These are phyloP conservation scores for Athripsodes cinereus DNA, from an alignment of 2,888 invertebrate species.

Conservation along the genomic window DNA sequence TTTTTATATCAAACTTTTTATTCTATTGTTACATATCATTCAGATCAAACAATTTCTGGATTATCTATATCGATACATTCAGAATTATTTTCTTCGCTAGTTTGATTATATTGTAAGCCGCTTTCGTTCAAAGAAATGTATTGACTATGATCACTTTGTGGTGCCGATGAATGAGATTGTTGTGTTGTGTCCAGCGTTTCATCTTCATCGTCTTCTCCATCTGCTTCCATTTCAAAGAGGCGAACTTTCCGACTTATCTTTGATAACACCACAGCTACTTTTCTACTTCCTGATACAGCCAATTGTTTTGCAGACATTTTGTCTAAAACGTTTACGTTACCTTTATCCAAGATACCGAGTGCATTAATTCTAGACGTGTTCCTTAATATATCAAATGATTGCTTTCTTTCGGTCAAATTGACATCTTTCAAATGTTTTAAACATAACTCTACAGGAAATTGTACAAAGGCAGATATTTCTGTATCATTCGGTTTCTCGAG, in stretches of 20 bases:
- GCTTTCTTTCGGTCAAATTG: conserved; percentile 23
- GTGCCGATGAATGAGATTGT: conserved; percentile 36
- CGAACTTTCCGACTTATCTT: conserved; percentile 74
- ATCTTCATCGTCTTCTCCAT: conserved; percentile 81
- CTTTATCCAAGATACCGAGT: conserved; percentile 47
- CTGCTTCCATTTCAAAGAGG: conserved; percentile 88
- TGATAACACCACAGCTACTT: conserved; percentile 80
- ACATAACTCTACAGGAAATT: conserved; percentile 46
- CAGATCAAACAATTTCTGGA: conserved; percentile 10
- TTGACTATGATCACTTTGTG: conserved; percentile 34
- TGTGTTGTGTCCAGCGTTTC: conserved; percentile 46
- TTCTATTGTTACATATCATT: background rate
- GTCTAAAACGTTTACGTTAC: conserved; percentile 55
- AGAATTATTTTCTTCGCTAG: conserved; percentile 13
- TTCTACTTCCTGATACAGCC: conserved; percentile 77
- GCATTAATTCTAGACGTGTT: conserved; percentile 49
- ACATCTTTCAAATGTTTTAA: conserved; percentile 39
- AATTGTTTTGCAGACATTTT: conserved; percentile 62
- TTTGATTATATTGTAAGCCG: conserved; percentile 7
- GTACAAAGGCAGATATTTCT: conserved; percentile 44
- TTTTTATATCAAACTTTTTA: no score
- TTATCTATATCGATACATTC: conserved; percentile 19
- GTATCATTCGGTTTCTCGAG: conserved; percentile 48
- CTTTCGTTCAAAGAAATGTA: conserved; percentile 27
- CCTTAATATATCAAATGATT: conserved; percentile 27